Evolutionary conservation across 1,140 invertebrate genomes (phyloP).

Genomic region (Acromyrmex echinatior): DNA sequence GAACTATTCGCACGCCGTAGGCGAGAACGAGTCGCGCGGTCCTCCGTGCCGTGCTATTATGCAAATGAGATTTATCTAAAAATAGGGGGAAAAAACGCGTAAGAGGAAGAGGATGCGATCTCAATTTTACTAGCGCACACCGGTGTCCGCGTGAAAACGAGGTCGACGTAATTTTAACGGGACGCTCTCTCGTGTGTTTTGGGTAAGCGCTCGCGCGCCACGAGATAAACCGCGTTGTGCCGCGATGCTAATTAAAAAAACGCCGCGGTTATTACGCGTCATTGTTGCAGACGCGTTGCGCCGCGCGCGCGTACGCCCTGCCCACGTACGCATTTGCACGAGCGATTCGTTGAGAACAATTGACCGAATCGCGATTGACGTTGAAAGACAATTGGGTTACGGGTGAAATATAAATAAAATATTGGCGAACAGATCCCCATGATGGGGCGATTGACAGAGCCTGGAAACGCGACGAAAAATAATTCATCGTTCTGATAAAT

Average conservation of each 20-base stretch:
- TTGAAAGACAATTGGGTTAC: slow-evolving; percentile 61
- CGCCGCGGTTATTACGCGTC: slow-evolving; percentile 62
- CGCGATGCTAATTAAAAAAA: slow-evolving; percentile 64
- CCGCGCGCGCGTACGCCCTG: neutral
- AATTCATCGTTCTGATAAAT: slow-evolving; percentile 62
- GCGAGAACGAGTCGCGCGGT: slow-evolving; percentile 20
- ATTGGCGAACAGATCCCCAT: slow-evolving; percentile 51
- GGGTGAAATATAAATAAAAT: slow-evolving; percentile 63
- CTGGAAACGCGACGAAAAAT: slow-evolving; percentile 58
- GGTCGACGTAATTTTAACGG: slow-evolving; percentile 58
- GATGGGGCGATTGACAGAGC: slow-evolving; percentile 56
- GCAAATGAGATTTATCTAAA: slow-evolving; percentile 67
- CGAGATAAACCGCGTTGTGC: slow-evolving; percentile 57
- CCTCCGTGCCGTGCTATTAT: slow-evolving; percentile 53
- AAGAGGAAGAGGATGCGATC: slow-evolving; percentile 44
- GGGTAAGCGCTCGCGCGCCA: slow-evolving; percentile 49
- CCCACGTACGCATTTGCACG: slow-evolving; percentile 45
- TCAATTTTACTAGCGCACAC: slow-evolving; percentile 51
- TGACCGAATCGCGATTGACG: slow-evolving; percentile 63
- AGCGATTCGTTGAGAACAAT: slow-evolving; percentile 61
- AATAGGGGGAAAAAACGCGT: slow-evolving; percentile 52
- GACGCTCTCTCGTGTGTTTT: slow-evolving; percentile 45
- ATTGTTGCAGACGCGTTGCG: slow-evolving; percentile 55
- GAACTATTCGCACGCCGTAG: slow-evolving; percentile 37
- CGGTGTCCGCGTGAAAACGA: slow-evolving; percentile 56